Evolutionary conservation across 2,888 invertebrate species (phyloP).

Genomic region (Rhagium mordax): DNA sequence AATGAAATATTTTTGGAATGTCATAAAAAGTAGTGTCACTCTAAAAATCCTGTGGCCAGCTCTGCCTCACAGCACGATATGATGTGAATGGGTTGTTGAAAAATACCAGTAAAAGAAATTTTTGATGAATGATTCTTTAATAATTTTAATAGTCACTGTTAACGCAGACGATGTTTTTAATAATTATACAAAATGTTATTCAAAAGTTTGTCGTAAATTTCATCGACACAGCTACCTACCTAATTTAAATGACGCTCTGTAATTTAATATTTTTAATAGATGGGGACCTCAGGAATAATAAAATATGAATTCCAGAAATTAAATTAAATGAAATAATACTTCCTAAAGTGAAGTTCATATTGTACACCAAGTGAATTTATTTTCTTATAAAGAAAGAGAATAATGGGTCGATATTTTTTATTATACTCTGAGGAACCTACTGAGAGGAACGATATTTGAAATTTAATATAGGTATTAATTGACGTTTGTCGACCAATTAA

Average conservation of each 20-base stretch:
- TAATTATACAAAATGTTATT: conserved; percentile 14
- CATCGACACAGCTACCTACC: neutral
- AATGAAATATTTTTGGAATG: conserved; percentile 33
- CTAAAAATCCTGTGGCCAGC: conserved; percentile 29
- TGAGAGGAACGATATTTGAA: too few relatives aligned
- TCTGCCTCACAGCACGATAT: conserved; percentile 14
- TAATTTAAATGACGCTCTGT: conserved; percentile 4
- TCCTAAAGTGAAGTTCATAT: neutral
- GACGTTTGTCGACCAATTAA: too few relatives aligned
- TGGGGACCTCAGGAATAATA: neutral
- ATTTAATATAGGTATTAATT: too few relatives aligned
- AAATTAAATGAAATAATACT: neutral
- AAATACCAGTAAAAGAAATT: conserved; percentile 14
- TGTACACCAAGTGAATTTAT: too few relatives aligned
- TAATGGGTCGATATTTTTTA: too few relatives aligned
- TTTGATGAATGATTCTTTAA: conserved; percentile 8
- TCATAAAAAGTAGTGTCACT: conserved; percentile 27
- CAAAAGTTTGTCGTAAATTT: conserved; percentile 4
- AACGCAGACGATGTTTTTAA: neutral
- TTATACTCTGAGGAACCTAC: too few relatives aligned
- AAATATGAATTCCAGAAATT: neutral
- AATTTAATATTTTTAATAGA: conserved; percentile 11
- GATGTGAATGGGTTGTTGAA: conserved; percentile 23
- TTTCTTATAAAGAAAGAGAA: too few relatives aligned
- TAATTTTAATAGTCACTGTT: conserved; percentile 1